Conservation (phyloP, 2,797 vertebrate species). For the Karalla daura region DNA sequence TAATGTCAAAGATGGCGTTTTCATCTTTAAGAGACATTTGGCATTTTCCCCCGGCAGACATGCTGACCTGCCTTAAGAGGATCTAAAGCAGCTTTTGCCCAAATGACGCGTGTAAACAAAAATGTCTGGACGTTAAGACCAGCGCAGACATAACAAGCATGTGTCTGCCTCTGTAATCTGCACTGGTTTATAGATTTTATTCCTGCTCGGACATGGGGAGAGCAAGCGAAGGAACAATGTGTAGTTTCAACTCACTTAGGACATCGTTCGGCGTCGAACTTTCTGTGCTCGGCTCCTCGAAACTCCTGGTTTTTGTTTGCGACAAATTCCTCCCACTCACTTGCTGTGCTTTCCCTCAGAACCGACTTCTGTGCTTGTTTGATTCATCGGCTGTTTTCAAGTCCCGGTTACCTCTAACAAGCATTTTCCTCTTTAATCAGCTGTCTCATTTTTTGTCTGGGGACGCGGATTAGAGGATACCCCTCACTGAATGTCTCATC, state of each 20-base stretch:
- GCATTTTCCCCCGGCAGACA: slow-evolving; percentile 34
- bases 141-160: slow-evolving; percentile 31
- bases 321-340: slow-evolving; percentile 6
- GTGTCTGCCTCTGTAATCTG: slow-evolving; percentile 45
- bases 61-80: slow-evolving; percentile 39
- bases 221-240: slow-evolving; percentile 1
- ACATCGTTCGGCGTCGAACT: slow-evolving; percentile 19
- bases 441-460: slow-evolving; percentile 48
- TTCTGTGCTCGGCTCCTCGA: not conserved
- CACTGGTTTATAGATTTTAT: slow-evolving; percentile 19
- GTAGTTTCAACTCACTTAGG: not conserved
- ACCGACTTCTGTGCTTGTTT: slow-evolving; percentile 1
- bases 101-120: slow-evolving; percentile 47
- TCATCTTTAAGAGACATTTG: slow-evolving; percentile 34
- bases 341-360: not conserved
- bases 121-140: slow-evolving; percentile 34
- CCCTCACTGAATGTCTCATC: slow-evolving; percentile 44
- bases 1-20: slow-evolving; percentile 50
- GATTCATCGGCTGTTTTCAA: slow-evolving; percentile 31
- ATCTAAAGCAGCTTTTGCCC: slow-evolving; percentile 25
- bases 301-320: slow-evolving; percentile 13
- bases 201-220: not conserved
- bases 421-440: slow-evolving; percentile 47
- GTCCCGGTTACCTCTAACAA: slow-evolving; percentile 38
- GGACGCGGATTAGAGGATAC: slow-evolving; percentile 49